Evolutionary conservation across 1,140 invertebrate species (phyloP).

Genomic region (Micrasema minimum): DNA sequence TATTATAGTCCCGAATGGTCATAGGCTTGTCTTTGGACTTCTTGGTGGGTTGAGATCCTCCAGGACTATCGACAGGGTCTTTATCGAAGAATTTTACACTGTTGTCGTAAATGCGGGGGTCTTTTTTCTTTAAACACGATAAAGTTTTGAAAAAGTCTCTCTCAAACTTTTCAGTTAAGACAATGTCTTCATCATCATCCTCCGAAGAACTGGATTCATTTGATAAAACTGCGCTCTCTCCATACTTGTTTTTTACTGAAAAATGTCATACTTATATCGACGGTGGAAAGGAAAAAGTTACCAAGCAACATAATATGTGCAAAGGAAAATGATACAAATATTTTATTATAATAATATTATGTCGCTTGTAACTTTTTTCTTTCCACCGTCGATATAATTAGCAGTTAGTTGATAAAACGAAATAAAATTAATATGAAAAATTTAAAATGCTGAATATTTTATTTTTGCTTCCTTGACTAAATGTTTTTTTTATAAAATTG

Average conservation of each 20-base stretch:
- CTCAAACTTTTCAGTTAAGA: constrained; percentile 75
- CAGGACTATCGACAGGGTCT: constrained; percentile 54
- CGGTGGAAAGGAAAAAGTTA: too few species aligned
- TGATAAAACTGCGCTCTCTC: constrained; percentile 62
- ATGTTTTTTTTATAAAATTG: too few species aligned
- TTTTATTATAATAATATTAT: too few species aligned
- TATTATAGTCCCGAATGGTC: constrained; percentile 83
- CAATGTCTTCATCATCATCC: constrained; percentile 71
- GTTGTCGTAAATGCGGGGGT: constrained; percentile 88
- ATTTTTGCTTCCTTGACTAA: too few species aligned
- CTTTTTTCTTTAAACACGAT: constrained; percentile 85
- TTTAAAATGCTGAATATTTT: too few species aligned
- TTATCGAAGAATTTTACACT: constrained; percentile 78
- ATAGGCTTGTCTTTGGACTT: constrained; percentile 70
- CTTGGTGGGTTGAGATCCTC: constrained; percentile 55
- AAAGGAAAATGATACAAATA: too few species aligned
- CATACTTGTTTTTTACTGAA: constrained; percentile 81
- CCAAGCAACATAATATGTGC: too few species aligned
- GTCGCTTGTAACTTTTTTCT: too few species aligned
- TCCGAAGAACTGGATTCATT: constrained; percentile 65
- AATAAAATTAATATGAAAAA: too few species aligned
- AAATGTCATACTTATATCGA: too few species aligned
- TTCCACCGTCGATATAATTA: too few species aligned
- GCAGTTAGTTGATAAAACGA: too few species aligned
- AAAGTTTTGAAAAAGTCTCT: constrained; percentile 88